Base-by-base conservation (phyloP, 2,888 invertebrate species). In the Mylabris sibirica region DNA sequence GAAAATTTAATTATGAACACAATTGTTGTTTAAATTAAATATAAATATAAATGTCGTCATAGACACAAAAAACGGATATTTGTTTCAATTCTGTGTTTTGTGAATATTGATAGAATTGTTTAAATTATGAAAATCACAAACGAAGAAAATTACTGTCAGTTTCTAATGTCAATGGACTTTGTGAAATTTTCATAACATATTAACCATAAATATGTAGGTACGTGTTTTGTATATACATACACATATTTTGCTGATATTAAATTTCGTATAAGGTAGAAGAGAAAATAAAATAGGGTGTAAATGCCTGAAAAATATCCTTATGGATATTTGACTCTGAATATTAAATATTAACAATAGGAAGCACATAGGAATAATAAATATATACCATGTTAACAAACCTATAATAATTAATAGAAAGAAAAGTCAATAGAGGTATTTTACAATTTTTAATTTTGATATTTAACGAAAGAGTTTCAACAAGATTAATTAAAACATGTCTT, bases 131-230 rank as follows among this genome's bases (percentile, higher is more conserved):
- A 53, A 53, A 24, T 53, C 24, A 53, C 53, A 53, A 53, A 53
- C 53, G 53, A 24, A 49, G 20, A 49, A 49, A 49, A 49, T n/a
- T 30, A 30, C 11, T 20, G 11, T 49, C 49, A 49, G 20, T 49
- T 49, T 8, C 1, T 20, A 20, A 20, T 17, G 53, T 53, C 53
- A 53, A 53, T 53, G 53, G 53, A 53, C 53, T 53, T 53, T 22
- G 22, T 11, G 12, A 24, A 53, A 22, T 53, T 53, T 53, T 24
- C 53, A 53, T 22, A 53, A 53, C 53, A 53, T 53, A 24, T 53
- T 53, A 53, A 53, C 53, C 3, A 53, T 53, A 53, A 53, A 53
- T 53, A 53, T 53, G 24, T n/a, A n/a, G n/a, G n/a, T 24, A 53
- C 24, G 53, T 53, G 53, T 8, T 1, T 53, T 53, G 53, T 24